Evolutionary conservation across 2,113 vertebrate species (phyloP).

Genomic region (Carettochelys insculpta): DNA sequence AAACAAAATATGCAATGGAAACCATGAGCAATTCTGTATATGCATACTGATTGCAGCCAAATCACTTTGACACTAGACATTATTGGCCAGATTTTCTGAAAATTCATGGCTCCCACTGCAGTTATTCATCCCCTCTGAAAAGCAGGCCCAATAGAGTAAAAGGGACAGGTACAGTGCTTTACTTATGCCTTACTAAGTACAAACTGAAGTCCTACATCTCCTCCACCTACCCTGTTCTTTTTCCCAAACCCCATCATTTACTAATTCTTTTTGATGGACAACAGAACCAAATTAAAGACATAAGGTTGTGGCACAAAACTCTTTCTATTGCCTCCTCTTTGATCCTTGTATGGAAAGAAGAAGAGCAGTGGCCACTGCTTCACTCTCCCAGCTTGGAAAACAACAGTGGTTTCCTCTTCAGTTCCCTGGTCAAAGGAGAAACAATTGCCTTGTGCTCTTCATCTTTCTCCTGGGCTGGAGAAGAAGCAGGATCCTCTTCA

Average conservation of each 20-base stretch:
- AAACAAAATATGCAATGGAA: not conserved
- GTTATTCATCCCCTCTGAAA: not conserved
- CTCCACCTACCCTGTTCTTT: too few relatives aligned
- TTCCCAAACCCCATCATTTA: not conserved
- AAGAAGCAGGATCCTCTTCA: not conserved
- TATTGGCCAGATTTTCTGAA: not conserved
- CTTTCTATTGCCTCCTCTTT: not conserved
- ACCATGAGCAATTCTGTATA: not conserved
- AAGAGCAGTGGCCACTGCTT: not conserved
- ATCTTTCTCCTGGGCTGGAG: not conserved
- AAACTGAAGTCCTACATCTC: not conserved
- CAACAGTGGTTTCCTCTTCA: not conserved
- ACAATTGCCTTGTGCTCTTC: not conserved
- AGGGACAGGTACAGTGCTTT: not conserved
- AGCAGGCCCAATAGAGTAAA: rapidly evolving
- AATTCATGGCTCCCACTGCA: not conserved
- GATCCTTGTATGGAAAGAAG: not conserved
- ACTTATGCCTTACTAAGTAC: not conserved
- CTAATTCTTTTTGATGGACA: not conserved
- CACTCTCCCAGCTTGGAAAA: not conserved
- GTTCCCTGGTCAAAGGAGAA: not conserved
- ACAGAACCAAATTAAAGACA: not conserved
- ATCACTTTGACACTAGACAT: not conserved
- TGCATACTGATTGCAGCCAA: not conserved
- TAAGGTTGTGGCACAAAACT: not conserved